These are phyloP conservation scores for Dryobates pubescens DNA, from an alignment of 2,797 vertebrate species.

Conservation along the genomic window DNA sequence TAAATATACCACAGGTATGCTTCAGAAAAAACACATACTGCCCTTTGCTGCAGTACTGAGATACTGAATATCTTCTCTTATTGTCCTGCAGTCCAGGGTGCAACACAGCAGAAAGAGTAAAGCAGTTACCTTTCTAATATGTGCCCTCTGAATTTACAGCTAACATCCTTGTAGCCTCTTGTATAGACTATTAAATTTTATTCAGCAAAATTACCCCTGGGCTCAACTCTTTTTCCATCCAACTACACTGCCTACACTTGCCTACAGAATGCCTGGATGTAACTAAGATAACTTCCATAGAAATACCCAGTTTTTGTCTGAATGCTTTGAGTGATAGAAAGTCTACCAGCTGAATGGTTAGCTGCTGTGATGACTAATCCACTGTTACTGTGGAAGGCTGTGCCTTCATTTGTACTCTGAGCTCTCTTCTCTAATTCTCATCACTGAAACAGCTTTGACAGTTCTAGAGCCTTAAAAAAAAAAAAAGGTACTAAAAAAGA, in stretches of 20 bases:
- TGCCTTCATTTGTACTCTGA: neutral
- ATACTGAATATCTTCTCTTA: neutral
- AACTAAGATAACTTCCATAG: neutral
- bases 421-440: neutral
- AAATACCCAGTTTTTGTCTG: neutral
- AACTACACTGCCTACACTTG: neutral
- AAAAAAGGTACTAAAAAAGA: neutral
- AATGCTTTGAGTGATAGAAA: neutral
- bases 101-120: neutral
- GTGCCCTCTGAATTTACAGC: neutral
- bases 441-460: neutral
- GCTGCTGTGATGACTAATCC: neutral
- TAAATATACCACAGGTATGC: neutral
- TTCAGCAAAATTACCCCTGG: neutral
- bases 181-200: neutral
- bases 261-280: neutral
- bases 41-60: neutral
- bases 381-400: neutral
- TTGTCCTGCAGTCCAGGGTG: neutral
- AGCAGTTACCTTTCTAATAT: neutral
- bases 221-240: neutral
- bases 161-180: rapidly evolving
- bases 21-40: neutral
- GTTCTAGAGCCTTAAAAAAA: neutral
- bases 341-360: neutral